Evolutionary conservation across 2,113 vertebrate genomes (phyloP), one percentile per base, ranked within the genome.

Genomic region (Erythrocercus mccallii): DNA sequence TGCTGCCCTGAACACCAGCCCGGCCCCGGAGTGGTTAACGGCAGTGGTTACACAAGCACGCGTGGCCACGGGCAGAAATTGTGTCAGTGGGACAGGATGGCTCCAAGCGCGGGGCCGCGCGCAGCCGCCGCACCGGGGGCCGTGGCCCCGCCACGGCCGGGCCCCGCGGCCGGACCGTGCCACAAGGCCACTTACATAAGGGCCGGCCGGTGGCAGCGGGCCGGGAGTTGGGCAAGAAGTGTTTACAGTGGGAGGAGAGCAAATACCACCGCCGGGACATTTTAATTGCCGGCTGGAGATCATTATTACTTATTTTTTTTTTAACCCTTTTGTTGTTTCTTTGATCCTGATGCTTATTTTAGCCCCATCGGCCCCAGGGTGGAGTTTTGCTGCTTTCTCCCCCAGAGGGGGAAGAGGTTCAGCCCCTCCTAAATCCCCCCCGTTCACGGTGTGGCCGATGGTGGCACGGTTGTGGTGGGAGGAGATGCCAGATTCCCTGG

Each of bases 41-140:
- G 82, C 73, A 4, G 6, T 3, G 10, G 47, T 97, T 96, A 96
- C 81, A 92, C 95, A 96, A 97, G 88, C 10, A 3, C 4, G 19
- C 40, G 85, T 38, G 91, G 77, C 89, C 81, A 10, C 20, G 22
- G 90, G 93, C 95, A 35, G 56, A 81, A 96, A 97, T 90, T 96
- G 93, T 97, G 97, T 97, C 96, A 97, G 94, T 97, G 86, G 96
- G 94, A 88, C 97, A 94, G 90, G 51, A 71, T 23, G 92, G 94
- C 88, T 81, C n/a, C 64, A 2, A 8, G 21, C 37, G 20, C 53
- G 45, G 71, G 90, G 91, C 93, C 86, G 20, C 45, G 11, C 42
- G 15, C 48, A n/a, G 70, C 85, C 82, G 45, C 78, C 22, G 35
- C 10, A 4, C 77, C 18, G 4, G 69, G 72, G 74, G 58, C 86